These are phyloP conservation scores for Brachyrhaphis roseni DNA, from an alignment of 2,797 vertebrate species.

Conservation along the genomic window DNA sequence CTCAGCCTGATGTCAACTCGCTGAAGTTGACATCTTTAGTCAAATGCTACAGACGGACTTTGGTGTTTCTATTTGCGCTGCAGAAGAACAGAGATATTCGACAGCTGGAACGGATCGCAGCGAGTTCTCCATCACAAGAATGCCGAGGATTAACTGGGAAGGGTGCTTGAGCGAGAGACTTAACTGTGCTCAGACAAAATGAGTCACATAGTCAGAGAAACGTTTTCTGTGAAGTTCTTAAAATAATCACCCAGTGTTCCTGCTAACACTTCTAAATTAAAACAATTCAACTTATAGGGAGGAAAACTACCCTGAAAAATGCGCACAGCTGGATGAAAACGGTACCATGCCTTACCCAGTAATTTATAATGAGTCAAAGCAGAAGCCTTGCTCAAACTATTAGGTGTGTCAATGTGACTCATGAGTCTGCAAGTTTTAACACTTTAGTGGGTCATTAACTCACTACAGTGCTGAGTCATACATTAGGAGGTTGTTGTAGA, in stretches of 20 bases:
- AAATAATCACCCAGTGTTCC: slow-evolving; percentile 53
- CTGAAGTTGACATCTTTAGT: slow-evolving; percentile 18
- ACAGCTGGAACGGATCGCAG: slow-evolving; percentile 36
- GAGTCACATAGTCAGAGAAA: slow-evolving; percentile 34
- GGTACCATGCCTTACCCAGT: slow-evolving; percentile 10
- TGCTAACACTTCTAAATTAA: slow-evolving; percentile 34
- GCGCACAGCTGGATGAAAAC: background rate
- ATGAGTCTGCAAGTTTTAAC: slow-evolving; percentile 9
- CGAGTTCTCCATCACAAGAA: slow-evolving; percentile 57
- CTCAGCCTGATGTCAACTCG: slow-evolving; percentile 1
- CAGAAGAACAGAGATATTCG: slow-evolving; percentile 24
- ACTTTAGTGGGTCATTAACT: slow-evolving; percentile 23
- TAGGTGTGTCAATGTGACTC: slow-evolving; percentile 42
- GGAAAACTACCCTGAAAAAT: slow-evolving; percentile 3
- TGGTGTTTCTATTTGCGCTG: slow-evolving; percentile 21
- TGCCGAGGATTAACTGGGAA: slow-evolving; percentile 64
- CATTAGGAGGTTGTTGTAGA: slow-evolving; percentile 3
- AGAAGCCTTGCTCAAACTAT: slow-evolving; percentile 38
- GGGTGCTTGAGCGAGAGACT: slow-evolving; percentile 44
- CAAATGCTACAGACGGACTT: slow-evolving; percentile 21
- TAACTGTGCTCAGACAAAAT: slow-evolving; percentile 37
- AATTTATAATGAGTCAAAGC: slow-evolving; percentile 43
- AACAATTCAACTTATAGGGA: slow-evolving; percentile 20
- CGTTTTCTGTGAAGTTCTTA: slow-evolving; percentile 47
- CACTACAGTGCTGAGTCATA: slow-evolving; percentile 41